These are phyloP conservation scores for Arenaria interpres DNA, from an alignment of 2,113 vertebrate genomes.

Conservation along the genomic window DNA sequence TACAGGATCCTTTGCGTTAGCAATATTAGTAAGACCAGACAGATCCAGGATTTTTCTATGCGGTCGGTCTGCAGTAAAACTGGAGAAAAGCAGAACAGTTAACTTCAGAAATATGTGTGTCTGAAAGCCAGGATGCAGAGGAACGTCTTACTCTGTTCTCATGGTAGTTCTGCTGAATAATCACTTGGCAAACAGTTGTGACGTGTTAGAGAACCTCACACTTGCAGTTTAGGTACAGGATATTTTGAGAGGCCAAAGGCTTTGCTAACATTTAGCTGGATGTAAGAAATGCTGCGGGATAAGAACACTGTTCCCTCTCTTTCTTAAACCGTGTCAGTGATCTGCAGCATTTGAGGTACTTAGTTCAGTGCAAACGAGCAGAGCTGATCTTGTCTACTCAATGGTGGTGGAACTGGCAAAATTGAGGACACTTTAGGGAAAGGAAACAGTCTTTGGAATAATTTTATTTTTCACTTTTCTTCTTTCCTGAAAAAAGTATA, in stretches of 20 bases:
- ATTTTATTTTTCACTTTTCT: neutral
- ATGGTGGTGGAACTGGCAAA: neutral
- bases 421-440: neutral
- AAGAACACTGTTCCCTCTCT: neutral
- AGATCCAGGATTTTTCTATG: neutral
- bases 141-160: neutral
- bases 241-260: neutral
- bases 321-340: neutral
- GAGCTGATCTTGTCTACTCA: neutral
- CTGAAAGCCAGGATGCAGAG: neutral
- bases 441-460: neutral
- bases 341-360: neutral
- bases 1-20: neutral
- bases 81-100: neutral
- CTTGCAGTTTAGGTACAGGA: neutral
- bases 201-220: neutral
- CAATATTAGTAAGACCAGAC: neutral
- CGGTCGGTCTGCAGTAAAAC: neutral
- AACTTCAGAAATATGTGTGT: neutral
- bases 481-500: neutral
- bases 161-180: conserved; percentile 25
- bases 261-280: neutral
- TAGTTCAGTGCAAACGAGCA: neutral
- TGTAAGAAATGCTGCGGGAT: neutral
- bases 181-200: conserved; percentile 8